Evolutionary conservation across 64 coral and sea anemone genomes (phyloP).

Genomic region (Dendrophyllia cribrosa): DNA sequence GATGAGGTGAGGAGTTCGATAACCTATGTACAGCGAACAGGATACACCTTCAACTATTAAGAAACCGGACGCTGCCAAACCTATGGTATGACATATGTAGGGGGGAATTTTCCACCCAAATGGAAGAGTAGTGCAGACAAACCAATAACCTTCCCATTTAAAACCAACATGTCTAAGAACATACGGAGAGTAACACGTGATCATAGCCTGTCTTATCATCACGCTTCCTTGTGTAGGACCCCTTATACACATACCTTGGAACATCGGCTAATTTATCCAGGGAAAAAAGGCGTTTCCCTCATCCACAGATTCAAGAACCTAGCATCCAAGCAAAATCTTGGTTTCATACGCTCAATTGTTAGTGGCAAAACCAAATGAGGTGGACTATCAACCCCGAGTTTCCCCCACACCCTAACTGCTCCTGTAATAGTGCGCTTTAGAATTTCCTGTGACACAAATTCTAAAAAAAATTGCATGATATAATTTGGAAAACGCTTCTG

Average conservation of each 20-base stretch:
- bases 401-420: constrained; percentile 4
- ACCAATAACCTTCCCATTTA: not conserved
- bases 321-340: constrained; percentile 17
- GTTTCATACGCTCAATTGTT: constrained; percentile 45
- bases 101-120: not conserved
- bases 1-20: not conserved
- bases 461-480: constrained; percentile 34
- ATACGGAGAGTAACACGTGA: not conserved
- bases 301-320: constrained; percentile 58
- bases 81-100: not conserved
- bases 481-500: not conserved
- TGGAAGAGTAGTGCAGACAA: not conserved
- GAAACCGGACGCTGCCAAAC: not conserved
- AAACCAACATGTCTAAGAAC: not conserved
- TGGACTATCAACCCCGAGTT: not conserved
- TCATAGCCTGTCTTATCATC: constrained; percentile 56
- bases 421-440: not conserved
- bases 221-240: constrained; percentile 9
- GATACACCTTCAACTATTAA: not conserved
- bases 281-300: constrained; percentile 31
- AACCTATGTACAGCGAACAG: not conserved
- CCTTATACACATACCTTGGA: constrained; percentile 21
- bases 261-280: constrained; percentile 31
- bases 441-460: not conserved
- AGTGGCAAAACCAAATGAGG: constrained; percentile 39